A percentile compares a stretch with the other conserved stretches of the same genome.
phyloP scores from a whole-genome alignment of 2,888 invertebrate species.

The Lordiphosa andalusiaca region DNA sequence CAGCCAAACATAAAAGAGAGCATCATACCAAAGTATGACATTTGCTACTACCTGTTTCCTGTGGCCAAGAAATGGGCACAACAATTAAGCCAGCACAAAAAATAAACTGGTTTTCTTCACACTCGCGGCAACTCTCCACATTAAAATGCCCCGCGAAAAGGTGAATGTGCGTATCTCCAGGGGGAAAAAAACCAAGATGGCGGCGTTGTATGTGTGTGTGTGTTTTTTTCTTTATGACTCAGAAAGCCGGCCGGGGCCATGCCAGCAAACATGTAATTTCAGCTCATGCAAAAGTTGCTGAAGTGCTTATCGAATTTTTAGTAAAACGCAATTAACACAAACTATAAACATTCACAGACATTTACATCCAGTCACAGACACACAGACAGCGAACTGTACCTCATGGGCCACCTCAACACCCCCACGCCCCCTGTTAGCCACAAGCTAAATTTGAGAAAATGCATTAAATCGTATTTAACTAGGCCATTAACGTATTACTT shows the following conservation, averaged over 20 bases:
- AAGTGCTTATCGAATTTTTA: too few relatives aligned
- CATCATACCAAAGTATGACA: conserved; percentile 6
- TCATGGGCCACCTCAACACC: too few relatives aligned
- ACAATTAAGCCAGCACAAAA: conserved; percentile 13
- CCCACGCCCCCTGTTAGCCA: too few relatives aligned
- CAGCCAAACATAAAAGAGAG: conserved; percentile 12
- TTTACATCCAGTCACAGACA: too few relatives aligned
- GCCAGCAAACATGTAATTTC: neutral
- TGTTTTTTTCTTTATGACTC: conserved; percentile 34
- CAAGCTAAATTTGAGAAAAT: too few relatives aligned
- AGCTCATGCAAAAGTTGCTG: neutral
- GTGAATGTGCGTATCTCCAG: conserved; percentile 3
- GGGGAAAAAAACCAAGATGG: conserved; percentile 44
- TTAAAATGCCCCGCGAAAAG: conserved; percentile 1
- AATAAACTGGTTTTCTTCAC: neutral
- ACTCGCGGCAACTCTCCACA: neutral
- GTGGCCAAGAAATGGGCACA: conserved; percentile 35
- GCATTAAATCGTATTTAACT: too few relatives aligned
- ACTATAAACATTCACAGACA: too few relatives aligned
- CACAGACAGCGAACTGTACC: too few relatives aligned
- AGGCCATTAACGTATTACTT: too few relatives aligned
- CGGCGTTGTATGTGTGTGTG: conserved; percentile 25
- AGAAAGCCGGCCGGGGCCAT: conserved; percentile 45
- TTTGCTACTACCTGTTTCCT: conserved; percentile 43
- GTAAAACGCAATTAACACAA: neutral